Conservation (phyloP, 2,113 vertebrate species). For the Lophotis ruficrista region DNA sequence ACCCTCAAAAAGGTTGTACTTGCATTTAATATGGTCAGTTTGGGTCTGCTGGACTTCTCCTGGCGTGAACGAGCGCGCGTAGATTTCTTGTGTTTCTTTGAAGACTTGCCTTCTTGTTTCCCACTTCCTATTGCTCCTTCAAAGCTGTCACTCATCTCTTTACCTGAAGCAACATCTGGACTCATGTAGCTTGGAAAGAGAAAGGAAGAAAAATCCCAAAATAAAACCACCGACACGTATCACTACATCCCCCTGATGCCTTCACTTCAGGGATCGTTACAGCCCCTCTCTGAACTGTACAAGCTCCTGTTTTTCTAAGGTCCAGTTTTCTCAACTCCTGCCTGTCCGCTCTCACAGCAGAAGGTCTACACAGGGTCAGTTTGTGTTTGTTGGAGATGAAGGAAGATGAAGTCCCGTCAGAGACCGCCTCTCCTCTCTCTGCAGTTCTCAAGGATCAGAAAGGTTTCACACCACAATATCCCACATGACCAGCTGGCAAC, state of each 20-base stretch:
- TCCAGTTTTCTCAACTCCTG: neutral
- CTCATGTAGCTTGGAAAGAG: constrained; percentile 73
- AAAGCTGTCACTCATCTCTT: constrained; percentile 92
- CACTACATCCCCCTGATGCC: too few relatives aligned
- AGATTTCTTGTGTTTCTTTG: constrained; percentile 91
- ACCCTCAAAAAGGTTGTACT: constrained; percentile 22
- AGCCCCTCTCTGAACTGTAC: neutral
- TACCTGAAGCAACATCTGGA: constrained; percentile 88
- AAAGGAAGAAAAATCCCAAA: neutral
- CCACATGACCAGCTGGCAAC: neutral
- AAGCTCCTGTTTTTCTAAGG: neutral
- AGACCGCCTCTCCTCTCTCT: neutral
- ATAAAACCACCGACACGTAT: neutral
- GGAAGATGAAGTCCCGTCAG: accelerated
- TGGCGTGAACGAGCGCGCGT: constrained; percentile 90
- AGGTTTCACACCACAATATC: neutral
- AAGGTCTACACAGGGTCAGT: neutral
- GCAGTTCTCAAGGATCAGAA: neutral
- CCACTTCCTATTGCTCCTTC: constrained; percentile 83
- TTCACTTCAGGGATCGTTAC: neutral
- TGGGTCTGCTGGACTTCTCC: constrained; percentile 91
- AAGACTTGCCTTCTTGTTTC: constrained; percentile 86
- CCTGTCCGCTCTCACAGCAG: neutral
- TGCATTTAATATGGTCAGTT: constrained; percentile 93
- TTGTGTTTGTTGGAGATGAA: neutral